Evolutionary conservation across 2,888 invertebrate species (phyloP).

Genomic region (Eristalinus aeneus): DNA sequence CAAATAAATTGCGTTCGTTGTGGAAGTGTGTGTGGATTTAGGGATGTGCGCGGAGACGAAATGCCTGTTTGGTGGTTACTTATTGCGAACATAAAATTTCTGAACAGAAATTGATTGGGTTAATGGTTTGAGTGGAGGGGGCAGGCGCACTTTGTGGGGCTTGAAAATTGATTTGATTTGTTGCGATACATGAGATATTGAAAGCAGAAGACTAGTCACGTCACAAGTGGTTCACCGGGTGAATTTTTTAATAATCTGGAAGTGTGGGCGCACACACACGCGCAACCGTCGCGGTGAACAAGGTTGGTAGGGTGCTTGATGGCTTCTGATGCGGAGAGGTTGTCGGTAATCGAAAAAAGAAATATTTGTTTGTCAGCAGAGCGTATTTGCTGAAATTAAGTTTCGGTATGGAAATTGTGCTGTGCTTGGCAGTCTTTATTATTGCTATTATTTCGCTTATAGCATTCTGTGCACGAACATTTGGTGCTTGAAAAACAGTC

Average conservation of each 20-base stretch:
- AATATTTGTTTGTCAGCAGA: background rate
- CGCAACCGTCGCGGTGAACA: background rate
- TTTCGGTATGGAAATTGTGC: background rate
- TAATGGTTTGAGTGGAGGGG: background rate
- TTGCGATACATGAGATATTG: background rate
- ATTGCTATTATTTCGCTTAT: background rate
- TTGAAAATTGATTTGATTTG: background rate
- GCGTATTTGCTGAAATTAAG: background rate
- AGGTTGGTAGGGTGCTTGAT: background rate
- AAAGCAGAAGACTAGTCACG: background rate
- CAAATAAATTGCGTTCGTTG: background rate
- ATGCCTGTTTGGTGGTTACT: conserved; percentile 10
- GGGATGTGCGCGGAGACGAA: background rate
- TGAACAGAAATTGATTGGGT: background rate
- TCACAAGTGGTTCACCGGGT: background rate
- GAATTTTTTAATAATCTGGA: background rate
- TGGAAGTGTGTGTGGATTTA: background rate
- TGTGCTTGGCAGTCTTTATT: background rate
- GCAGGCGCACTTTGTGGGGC: background rate
- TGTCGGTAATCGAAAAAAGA: background rate
- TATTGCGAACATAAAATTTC: background rate
- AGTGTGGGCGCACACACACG: background rate
- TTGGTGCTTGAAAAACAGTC: background rate
- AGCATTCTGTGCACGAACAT: background rate
- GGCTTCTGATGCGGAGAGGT: background rate